phyloP scores from a whole-genome alignment of 2,888 invertebrate species.

The Diploptera punctata region DNA sequence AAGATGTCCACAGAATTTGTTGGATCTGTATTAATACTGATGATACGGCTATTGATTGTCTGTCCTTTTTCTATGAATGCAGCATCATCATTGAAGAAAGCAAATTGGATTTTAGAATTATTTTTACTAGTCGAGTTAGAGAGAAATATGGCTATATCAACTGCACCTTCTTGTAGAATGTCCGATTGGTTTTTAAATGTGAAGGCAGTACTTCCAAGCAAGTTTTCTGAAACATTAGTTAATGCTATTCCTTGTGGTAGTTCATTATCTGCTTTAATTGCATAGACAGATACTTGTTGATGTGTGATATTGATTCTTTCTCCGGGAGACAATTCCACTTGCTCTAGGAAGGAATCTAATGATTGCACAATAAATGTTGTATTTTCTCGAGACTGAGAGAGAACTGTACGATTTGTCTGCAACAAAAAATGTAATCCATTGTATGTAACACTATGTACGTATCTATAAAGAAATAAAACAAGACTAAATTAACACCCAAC shows the following conservation, averaged over 20 bases:
- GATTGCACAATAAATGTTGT: too few relatives aligned
- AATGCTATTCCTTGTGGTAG: neutral
- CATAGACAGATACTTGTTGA: conserved; percentile 4
- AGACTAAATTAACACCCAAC: too few relatives aligned
- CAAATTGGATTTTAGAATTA: neutral
- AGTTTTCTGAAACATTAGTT: neutral
- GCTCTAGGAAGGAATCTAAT: too few relatives aligned
- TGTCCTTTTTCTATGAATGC: neutral
- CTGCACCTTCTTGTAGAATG: neutral
- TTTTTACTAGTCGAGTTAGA: neutral
- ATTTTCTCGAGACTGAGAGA: too few relatives aligned
- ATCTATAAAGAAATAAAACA: too few relatives aligned
- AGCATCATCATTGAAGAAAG: conserved; percentile 10
- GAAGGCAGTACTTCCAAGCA: neutral
- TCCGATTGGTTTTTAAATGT: neutral
- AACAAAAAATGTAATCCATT: too few relatives aligned
- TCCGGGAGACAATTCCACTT: too few relatives aligned
- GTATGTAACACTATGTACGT: too few relatives aligned
- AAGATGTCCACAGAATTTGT: conserved; percentile 30
- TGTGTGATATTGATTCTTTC: neutral
- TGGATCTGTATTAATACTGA: conserved; percentile 10
- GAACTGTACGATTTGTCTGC: too few relatives aligned
- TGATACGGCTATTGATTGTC: conserved; percentile 22
- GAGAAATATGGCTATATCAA: neutral
- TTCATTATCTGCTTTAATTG: neutral